Evolutionary conservation across 1,140 invertebrate genomes (phyloP), one percentile per base, ranked within the genome.

Genomic region (Chrysopa pallens): DNA sequence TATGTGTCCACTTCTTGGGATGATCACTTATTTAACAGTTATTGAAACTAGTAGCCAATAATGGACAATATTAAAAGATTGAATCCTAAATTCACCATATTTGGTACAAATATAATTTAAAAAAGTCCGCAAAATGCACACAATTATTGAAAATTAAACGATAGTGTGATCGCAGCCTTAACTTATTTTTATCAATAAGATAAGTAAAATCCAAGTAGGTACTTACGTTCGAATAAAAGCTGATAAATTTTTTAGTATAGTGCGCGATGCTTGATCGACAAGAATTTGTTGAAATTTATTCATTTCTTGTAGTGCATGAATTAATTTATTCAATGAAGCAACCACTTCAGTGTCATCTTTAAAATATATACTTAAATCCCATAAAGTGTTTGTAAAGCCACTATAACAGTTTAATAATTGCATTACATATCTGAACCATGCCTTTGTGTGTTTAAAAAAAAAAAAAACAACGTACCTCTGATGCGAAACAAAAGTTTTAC

Each of bases 201-300:
- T 23, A 23, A 23, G 2, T 3, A 23, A 12, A 33, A 33, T 4
- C 31, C 6, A 33, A 33, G n/a, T 33, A 9, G n/a, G 8, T 33
- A 69, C 72, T 72, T 70, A 85, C 82, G 76, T 77, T 73, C 85
- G 90, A 15, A 93, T 73, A 61, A 94, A 93, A 47, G 77, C 73
- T 43, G 72, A 80, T 46, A 94, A 70, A 71, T 90, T 91, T 63
- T 87, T 90, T 12, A 86, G 67, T 40, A 95, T 75, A 43, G 86
- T 88, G 53, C 87, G 70, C 35, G 85, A 84, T 8, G 86, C 85
- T 65, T 93, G 89, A 60, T 94, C 90, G 50, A 93, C 62, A 17
- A 94, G 64, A 47, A 84, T 92, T 6, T 78, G 80, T 50, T 91
- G 86, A 58, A 88, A 93, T 57, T 92, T 92, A 55, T 84, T 82